A percentile compares a stretch with the other conserved stretches of the same genome.
These are phyloP conservation scores for Macquaria ambigua DNA, from an alignment of 2,113 vertebrate genomes.

Conservation along the genomic window DNA sequence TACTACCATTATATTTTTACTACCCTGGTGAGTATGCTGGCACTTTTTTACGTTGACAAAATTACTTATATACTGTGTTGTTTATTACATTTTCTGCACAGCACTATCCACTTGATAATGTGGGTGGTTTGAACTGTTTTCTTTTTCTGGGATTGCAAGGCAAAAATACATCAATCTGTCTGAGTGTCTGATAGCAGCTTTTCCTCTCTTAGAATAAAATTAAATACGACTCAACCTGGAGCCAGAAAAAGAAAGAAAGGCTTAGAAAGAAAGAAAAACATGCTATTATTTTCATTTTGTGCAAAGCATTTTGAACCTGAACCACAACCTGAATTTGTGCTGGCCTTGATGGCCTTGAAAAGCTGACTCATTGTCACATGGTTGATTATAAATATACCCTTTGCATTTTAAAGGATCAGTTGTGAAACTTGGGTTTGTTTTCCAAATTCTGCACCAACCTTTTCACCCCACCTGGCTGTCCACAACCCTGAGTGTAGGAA, in stretches of 20 bases:
- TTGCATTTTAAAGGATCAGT: constrained; percentile 29
- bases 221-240: constrained; percentile 33
- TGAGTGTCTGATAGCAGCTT: constrained; percentile 26
- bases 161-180: constrained; percentile 45
- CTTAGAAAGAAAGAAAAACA: constrained; percentile 21
- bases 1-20: constrained; percentile 99
- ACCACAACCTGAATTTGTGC: constrained; percentile 17
- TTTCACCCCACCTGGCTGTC: constrained; percentile 37
- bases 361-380: constrained; percentile 12
- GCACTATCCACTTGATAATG: constrained; percentile 4
- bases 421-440: constrained; percentile 38
- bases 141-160: neutral
- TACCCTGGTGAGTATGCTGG: constrained; percentile 91
- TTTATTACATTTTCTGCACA: neutral
- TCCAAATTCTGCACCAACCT: constrained; percentile 29
- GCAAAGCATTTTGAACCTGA: constrained; percentile 16
- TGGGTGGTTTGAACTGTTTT: constrained; percentile 10
- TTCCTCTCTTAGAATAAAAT: constrained; percentile 54
- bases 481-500: constrained; percentile 35
- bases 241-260: constrained; percentile 15
- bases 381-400: constrained; percentile 32
- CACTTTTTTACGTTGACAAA: constrained; percentile 23
- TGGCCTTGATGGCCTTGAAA: constrained; percentile 26
- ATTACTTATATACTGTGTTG: constrained; percentile 11
- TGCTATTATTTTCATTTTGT: constrained; percentile 36